Evolutionary conservation across 2,113 vertebrate species (phyloP).

Genomic region (Phalacrocorax aristotelis): DNA sequence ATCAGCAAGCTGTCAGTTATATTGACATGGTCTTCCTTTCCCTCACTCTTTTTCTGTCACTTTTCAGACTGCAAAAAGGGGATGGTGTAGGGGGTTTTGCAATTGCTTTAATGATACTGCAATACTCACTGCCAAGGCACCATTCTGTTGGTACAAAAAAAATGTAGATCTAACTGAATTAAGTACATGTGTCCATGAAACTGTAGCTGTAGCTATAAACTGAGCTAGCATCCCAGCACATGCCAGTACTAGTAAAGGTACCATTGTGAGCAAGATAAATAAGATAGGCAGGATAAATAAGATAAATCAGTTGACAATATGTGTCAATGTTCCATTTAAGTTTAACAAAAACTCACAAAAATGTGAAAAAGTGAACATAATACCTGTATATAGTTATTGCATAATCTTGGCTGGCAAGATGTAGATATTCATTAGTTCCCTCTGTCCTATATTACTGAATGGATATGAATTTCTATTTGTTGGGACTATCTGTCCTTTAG

Average conservation of each 20-base stretch:
- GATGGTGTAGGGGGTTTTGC: rapidly evolving
- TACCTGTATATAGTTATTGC: rapidly evolving
- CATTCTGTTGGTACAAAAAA: neutral
- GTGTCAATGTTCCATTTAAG: neutral
- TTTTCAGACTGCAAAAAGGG: neutral
- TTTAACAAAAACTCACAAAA: neutral
- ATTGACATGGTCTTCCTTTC: neutral
- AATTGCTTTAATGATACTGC: neutral
- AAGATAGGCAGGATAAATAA: neutral
- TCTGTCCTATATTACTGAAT: neutral
- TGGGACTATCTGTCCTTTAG: neutral
- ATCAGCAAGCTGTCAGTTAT: neutral
- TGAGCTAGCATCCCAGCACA: too few relatives aligned
- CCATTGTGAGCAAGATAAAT: neutral
- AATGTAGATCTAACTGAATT: neutral
- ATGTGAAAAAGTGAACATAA: neutral
- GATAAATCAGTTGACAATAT: neutral
- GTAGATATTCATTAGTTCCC: neutral
- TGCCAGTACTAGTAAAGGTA: neutral
- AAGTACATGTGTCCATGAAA: neutral
- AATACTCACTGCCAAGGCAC: neutral
- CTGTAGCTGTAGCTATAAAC: neutral
- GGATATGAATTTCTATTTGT: neutral
- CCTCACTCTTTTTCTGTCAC: neutral
- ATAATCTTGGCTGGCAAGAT: neutral